Percentiles rank a stretch among this genome's conserved stretches.
Conservation (phyloP, 2,113 vertebrate species). For the Eolophus roseicapilla region DNA sequence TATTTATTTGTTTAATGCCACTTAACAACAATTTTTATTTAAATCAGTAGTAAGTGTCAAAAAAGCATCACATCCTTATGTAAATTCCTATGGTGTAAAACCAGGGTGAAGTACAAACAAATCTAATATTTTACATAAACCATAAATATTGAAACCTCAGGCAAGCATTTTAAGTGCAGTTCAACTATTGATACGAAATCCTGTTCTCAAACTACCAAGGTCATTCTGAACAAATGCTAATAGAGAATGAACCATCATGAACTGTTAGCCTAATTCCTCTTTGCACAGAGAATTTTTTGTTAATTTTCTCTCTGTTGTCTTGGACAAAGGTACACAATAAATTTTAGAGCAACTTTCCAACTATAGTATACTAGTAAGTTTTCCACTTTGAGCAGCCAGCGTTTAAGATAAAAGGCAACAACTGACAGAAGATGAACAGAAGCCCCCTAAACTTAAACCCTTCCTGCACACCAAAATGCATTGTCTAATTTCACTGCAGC, state of each 20-base stretch:
- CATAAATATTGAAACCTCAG: neutral
- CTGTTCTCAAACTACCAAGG: neutral
- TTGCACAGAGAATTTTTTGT: neutral
- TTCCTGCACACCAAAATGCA: neutral
- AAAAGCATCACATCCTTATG: neutral
- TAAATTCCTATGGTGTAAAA: neutral
- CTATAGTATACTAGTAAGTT: neutral
- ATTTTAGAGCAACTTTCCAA: neutral
- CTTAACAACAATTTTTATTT: neutral
- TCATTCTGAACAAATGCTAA: neutral
- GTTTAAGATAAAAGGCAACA: neutral
- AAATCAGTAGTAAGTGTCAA: neutral
- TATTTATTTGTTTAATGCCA: neutral
- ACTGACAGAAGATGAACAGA: neutral
- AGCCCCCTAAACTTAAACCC: neutral
- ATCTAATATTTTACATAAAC: neutral
- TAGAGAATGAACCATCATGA: neutral
- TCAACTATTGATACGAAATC: fast-evolving
- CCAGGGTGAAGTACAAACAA: neutral
- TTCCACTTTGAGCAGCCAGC: neutral
- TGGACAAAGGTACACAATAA: neutral
- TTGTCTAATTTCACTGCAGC: neutral
- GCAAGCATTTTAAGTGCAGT: neutral
- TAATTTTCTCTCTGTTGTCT: neutral
- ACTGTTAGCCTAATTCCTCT: neutral